phyloP scores from a whole-genome alignment of 2,113 vertebrate species.

The Leucopternis melanops region DNA sequence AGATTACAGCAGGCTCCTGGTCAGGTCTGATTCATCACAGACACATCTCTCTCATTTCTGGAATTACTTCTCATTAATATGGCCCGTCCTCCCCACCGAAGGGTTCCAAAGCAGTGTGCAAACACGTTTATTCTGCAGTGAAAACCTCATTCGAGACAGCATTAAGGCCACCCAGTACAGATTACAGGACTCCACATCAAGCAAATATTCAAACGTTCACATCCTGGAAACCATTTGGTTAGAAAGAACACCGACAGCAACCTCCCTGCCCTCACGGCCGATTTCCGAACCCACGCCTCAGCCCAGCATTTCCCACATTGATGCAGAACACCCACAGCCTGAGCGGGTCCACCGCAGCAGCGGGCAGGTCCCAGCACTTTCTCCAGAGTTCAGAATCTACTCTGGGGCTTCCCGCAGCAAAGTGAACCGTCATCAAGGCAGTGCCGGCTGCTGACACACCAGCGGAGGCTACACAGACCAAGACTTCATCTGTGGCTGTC shows the following conservation, averaged over 20 bases:
- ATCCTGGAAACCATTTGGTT: background rate
- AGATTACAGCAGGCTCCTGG: background rate
- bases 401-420: fast-evolving
- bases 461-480: background rate
- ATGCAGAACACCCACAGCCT: background rate
- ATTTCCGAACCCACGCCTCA: background rate
- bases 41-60: background rate
- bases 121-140: background rate
- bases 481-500: background rate
- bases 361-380: background rate
- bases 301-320: background rate
- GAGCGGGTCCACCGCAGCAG: fast-evolving
- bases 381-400: background rate
- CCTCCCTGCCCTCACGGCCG: background rate
- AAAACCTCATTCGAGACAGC: background rate
- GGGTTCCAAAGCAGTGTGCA: background rate
- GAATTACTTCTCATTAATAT: background rate
- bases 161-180: background rate
- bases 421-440: background rate
- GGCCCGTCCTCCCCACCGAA: background rate
- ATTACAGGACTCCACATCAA: background rate
- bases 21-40: background rate
- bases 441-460: background rate
- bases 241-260: background rate
- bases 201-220: background rate